A percentile compares a stretch with the other conserved stretches of the same genome.
These are phyloP conservation scores for Pyrocephalus nanus DNA, from an alignment of 2,797 vertebrate genomes.

Conservation along the genomic window DNA sequence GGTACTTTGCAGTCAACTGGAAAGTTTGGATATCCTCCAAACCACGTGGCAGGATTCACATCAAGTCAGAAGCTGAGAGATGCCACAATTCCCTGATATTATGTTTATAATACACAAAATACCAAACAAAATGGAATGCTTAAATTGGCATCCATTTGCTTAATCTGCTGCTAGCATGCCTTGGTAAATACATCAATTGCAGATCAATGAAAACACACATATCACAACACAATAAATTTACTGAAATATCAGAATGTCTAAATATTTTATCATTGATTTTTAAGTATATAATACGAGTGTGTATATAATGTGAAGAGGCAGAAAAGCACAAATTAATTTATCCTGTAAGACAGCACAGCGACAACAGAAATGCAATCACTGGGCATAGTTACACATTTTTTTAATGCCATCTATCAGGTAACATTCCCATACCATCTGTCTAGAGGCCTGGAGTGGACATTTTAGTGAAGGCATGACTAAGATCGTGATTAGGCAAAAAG, in stretches of 20 bases:
- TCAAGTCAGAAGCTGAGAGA: background rate
- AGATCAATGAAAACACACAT: background rate
- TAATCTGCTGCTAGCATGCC: background rate
- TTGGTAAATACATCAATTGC: background rate
- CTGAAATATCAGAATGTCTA: background rate
- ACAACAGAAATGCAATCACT: background rate
- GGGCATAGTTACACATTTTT: background rate
- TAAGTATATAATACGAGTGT: background rate
- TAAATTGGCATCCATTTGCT: background rate
- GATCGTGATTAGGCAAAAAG: background rate
- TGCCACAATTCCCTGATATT: background rate
- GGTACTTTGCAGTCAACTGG: background rate
- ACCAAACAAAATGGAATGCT: background rate
- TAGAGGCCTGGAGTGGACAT: background rate
- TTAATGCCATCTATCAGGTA: background rate
- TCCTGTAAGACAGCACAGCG: background rate
- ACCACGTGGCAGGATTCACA: background rate
- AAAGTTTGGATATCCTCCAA: background rate
- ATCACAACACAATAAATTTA: background rate
- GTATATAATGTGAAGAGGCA: background rate
- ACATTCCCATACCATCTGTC: background rate
- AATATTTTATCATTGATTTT: background rate
- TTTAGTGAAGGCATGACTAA: background rate
- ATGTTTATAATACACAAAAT: background rate
- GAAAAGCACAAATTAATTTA: background rate